Conservation (phyloP, 1,140 invertebrate species). For the Leucophenga varia region DNA sequence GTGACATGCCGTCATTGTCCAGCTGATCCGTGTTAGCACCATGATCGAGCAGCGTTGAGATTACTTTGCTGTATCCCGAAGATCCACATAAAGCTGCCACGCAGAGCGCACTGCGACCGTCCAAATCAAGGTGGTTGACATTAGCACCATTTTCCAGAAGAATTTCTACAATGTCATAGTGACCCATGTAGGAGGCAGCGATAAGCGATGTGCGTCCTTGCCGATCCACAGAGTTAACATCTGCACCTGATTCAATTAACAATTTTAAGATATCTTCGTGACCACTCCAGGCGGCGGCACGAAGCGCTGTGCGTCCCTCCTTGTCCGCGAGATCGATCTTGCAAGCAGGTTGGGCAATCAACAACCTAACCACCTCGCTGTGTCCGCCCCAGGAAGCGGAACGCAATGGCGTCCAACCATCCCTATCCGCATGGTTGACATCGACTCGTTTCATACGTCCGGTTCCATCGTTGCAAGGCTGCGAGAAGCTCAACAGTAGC, state of each 20-base stretch:
- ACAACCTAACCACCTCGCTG: constrained; percentile 81
- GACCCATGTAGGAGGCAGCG: constrained; percentile 86
- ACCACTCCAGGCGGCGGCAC: constrained; percentile 86
- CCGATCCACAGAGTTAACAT: constrained; percentile 78
- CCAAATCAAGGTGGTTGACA: constrained; percentile 85
- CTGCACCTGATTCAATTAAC: constrained; percentile 67
- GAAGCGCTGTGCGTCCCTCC: constrained; percentile 70
- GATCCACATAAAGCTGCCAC: constrained; percentile 92
- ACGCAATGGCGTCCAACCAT: constrained; percentile 85
- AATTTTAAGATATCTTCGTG: constrained; percentile 76
- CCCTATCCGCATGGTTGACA: constrained; percentile 81
- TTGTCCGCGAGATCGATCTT: constrained; percentile 73
- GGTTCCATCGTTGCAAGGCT: constrained; percentile 57
- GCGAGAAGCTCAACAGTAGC: constrained; percentile 55
- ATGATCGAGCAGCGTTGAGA: constrained; percentile 73
- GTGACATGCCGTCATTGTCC: constrained; percentile 91
- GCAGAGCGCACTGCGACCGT: constrained; percentile 88
- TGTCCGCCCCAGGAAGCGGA: constrained; percentile 92
- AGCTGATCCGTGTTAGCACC: constrained; percentile 86
- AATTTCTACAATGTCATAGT: constrained; percentile 87
- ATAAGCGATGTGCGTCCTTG: constrained; percentile 89
- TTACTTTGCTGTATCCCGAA: constrained; percentile 74
- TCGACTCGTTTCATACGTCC: constrained; percentile 65
- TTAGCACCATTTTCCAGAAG: constrained; percentile 82
- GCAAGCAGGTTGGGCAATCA: constrained; percentile 75